These are phyloP conservation scores for Leptura quadrifasciata DNA, from an alignment of 2,888 invertebrate genomes.

Conservation along the genomic window DNA sequence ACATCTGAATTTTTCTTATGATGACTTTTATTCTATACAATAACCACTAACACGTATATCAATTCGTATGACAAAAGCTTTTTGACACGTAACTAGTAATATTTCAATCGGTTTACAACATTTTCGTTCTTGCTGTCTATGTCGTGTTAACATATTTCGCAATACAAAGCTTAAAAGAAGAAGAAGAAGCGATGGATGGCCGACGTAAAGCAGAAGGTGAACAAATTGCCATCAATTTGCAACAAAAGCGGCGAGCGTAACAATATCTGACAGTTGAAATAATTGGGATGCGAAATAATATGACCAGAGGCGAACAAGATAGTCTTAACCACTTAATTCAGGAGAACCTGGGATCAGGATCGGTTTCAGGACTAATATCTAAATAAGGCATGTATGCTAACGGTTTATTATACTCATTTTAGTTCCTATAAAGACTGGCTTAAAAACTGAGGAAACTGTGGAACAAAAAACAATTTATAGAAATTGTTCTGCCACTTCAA, in stretches of 20 bases:
- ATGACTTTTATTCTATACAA: no score
- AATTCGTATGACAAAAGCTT: background rate
- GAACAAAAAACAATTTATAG: no score
- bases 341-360: background rate
- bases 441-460: no score
- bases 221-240: constrained; percentile 3
- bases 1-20: no score
- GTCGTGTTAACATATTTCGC: background rate
- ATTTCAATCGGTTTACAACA: background rate
- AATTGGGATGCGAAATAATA: constrained; percentile 12
- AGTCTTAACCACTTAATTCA: background rate
- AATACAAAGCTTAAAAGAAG: background rate
- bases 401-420: no score
- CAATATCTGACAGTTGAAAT: background rate
- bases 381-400: no score
- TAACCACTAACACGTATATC: background rate
- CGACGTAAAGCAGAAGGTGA: background rate
- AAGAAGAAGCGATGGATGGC: no score
- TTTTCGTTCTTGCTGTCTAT: background rate
- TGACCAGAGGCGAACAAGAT: background rate
- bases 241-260: background rate
- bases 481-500: no score
- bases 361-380: background rate
- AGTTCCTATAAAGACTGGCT: no score
- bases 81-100: background rate